phyloP scores from a whole-genome alignment of 2,113 vertebrate species.

The Scolopax mira region DNA sequence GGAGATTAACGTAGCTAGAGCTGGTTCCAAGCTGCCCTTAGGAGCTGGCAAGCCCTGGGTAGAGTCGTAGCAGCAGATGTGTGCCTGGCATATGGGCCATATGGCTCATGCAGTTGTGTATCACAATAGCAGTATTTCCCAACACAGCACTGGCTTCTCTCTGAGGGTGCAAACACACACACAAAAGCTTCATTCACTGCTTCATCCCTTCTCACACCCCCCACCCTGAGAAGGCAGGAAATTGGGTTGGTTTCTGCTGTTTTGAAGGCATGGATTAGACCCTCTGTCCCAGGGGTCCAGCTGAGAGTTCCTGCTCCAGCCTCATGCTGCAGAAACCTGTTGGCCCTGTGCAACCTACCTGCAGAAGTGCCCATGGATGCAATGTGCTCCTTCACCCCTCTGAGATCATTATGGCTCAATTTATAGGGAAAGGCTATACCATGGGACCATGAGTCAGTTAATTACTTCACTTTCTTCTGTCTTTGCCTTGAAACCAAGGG shows the following conservation, averaged over 20 bases:
- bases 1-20: neutral
- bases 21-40: neutral
- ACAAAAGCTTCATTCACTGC: neutral
- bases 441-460: neutral
- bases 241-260: neutral
- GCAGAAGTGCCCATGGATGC: neutral
- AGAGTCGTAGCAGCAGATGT: neutral
- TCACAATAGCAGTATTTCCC: neutral
- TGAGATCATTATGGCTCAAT: fast-evolving
- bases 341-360: neutral
- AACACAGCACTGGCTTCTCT: neutral
- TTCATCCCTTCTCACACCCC: neutral
- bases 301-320: neutral
- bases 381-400: neutral
- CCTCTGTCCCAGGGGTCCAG: neutral
- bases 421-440: no score
- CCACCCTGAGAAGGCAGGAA: neutral
- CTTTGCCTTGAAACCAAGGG: neutral
- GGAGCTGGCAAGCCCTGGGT: neutral
- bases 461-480: neutral
- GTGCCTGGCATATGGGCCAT: neutral
- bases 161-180: neutral
- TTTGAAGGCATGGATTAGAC: neutral
- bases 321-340: neutral
- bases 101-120: neutral